A percentile compares a stretch with the other conserved stretches of the same genome.
Evolutionary conservation across 2,113 vertebrate genomes (phyloP).

Genomic region (Rostratula benghalensis): DNA sequence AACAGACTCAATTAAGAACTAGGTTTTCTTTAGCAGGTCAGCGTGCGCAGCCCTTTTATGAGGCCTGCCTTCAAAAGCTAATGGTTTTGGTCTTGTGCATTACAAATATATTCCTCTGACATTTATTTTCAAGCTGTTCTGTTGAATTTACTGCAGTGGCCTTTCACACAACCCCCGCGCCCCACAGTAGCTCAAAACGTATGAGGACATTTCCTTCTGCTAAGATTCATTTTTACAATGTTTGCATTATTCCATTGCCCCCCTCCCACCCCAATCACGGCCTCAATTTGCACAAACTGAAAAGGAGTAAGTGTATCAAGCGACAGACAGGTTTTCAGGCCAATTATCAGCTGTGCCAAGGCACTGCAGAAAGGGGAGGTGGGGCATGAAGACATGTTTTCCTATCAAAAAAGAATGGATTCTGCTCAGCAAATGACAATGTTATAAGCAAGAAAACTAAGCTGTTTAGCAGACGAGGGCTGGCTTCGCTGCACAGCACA

Average conservation of each 20-base stretch:
- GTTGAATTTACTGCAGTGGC: not conserved
- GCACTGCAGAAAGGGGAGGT: not conserved
- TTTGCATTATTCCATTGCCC: not conserved
- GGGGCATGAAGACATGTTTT: not conserved
- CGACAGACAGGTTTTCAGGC: constrained; percentile 1
- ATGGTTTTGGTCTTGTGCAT: not conserved
- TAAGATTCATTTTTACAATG: not conserved
- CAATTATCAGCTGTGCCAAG: constrained; percentile 29
- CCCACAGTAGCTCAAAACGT: not conserved
- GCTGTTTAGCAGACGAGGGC: not conserved
- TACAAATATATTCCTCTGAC: not conserved
- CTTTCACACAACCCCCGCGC: not conserved
- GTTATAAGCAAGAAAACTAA: not conserved
- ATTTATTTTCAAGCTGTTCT: not conserved
- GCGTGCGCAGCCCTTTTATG: not conserved
- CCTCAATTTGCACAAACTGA: not conserved
- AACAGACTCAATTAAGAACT: not conserved
- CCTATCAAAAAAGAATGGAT: not conserved
- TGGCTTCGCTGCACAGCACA: not conserved
- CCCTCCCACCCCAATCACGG: not conserved
- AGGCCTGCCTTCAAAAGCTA: not conserved
- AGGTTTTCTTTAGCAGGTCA: not conserved
- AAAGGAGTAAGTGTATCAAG: not conserved
- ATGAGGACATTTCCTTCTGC: not conserved
- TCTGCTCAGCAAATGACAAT: not conserved